Percentiles rank a stretch among this genome's conserved stretches.
phyloP scores from a whole-genome alignment of 2,113 vertebrate species.

The Theristicus caerulescens region DNA sequence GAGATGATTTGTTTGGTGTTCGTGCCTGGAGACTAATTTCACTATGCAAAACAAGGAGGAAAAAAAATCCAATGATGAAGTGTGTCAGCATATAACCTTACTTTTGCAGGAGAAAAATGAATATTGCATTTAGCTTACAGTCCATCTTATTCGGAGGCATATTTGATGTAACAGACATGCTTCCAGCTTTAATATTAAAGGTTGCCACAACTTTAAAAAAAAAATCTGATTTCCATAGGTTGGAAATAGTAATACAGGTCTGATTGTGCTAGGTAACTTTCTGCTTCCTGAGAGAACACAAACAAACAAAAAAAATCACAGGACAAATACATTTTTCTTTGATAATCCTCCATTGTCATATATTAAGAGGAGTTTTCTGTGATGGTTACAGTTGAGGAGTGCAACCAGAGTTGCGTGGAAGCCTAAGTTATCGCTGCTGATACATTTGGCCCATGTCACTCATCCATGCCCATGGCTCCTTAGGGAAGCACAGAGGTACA shows the following conservation, averaged over 20 bases:
- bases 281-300: neutral
- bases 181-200: neutral
- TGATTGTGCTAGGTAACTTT: neutral
- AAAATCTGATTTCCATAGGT: neutral
- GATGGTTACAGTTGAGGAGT: neutral
- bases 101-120: neutral
- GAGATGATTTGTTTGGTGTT: neutral
- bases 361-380: neutral
- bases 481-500: neutral
- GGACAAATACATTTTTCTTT: neutral
- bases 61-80: neutral
- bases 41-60: neutral
- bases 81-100: neutral
- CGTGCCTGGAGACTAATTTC: neutral
- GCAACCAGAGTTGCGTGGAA: neutral
- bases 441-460: neutral
- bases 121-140: neutral
- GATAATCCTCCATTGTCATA: neutral
- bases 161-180: neutral
- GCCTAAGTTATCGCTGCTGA: neutral
- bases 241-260: neutral
- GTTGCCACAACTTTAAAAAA: neutral
- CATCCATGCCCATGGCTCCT: accelerated
- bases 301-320: neutral
- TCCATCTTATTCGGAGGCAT: neutral